Conservation (phyloP, 2,888 invertebrate genomes). For the Drosophila glabriapex region DNA sequence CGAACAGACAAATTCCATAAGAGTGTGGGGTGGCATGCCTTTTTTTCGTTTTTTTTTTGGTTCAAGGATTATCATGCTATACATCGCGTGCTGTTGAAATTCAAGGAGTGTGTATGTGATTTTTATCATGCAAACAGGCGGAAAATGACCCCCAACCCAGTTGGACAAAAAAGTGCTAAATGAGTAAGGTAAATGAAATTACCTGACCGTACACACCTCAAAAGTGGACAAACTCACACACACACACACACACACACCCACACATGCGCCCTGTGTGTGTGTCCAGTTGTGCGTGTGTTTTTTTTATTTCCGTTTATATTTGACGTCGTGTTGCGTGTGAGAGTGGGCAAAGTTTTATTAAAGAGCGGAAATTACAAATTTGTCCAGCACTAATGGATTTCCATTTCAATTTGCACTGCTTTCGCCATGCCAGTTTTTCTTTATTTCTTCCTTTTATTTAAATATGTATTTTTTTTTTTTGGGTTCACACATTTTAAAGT, state of each 20-base stretch:
- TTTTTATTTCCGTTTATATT: slow-evolving; percentile 50
- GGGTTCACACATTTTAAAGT: slow-evolving; percentile 43
- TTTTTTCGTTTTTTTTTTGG: slow-evolving; percentile 35
- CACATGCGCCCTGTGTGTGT: slow-evolving; percentile 4
- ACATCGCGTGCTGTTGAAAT: slow-evolving; percentile 84
- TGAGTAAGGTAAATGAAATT: slow-evolving; percentile 82
- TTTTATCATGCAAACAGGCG: slow-evolving; percentile 84
- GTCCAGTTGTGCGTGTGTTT: slow-evolving; percentile 61
- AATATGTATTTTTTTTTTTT: neutral
- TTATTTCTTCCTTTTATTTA: neutral
- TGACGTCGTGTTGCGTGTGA: slow-evolving; percentile 44
- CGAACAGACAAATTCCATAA: slow-evolving; percentile 58
- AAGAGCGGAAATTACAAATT: slow-evolving; percentile 85
- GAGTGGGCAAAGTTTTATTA: slow-evolving; percentile 69
- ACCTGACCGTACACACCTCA: slow-evolving; percentile 81
- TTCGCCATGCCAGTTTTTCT: slow-evolving; percentile 14
- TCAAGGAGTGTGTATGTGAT: slow-evolving; percentile 85
- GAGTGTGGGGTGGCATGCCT: slow-evolving; percentile 16
- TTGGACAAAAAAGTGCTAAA: slow-evolving; percentile 71
- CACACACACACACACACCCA: slow-evolving; percentile 3
- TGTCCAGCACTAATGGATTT: slow-evolving; percentile 82
- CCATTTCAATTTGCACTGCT: slow-evolving; percentile 72
- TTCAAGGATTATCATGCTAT: slow-evolving; percentile 83
- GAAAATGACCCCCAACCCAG: slow-evolving; percentile 57
- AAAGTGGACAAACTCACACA: slow-evolving; percentile 46